These are phyloP conservation scores for Myotis pilosus DNA, from an alignment of 2,797 vertebrate species.

Conservation along the genomic window DNA sequence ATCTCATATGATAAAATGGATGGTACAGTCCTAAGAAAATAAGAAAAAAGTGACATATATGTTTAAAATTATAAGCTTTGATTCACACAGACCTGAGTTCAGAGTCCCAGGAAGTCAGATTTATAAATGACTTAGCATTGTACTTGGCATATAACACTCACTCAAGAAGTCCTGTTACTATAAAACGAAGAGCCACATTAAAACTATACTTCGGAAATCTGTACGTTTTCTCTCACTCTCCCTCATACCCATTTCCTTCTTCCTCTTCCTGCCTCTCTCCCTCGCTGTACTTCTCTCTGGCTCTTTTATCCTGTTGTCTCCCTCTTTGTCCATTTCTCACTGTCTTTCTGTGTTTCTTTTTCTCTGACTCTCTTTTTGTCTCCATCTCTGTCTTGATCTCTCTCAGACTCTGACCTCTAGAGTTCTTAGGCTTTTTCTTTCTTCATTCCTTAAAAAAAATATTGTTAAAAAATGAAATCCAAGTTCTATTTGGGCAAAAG, in stretches of 20 bases:
- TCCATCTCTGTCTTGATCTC: neutral
- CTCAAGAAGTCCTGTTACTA: neutral
- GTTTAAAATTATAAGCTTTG: neutral
- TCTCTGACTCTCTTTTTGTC: neutral
- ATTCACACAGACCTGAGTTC: neutral
- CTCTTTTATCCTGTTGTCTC: neutral
- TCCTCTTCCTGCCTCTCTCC: too few species aligned
- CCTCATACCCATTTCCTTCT: too few species aligned
- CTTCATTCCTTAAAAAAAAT: neutral
- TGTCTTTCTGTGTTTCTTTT: neutral
- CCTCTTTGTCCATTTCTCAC: neutral
- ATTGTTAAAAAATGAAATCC: neutral
- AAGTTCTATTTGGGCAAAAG: neutral
- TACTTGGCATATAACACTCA: neutral
- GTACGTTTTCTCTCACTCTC: too few species aligned
- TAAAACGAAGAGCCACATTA: neutral
- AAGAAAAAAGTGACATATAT: neutral
- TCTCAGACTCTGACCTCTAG: neutral
- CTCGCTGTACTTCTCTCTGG: neutral
- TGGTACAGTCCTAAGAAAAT: neutral
- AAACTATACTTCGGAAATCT: neutral
- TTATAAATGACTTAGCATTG: neutral
- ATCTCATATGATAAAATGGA: neutral
- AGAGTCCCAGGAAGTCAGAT: neutral
- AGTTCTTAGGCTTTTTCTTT: neutral